Evolutionary conservation across 2,888 invertebrate species (phyloP).

Genomic region (Osedax fenrisi): DNA sequence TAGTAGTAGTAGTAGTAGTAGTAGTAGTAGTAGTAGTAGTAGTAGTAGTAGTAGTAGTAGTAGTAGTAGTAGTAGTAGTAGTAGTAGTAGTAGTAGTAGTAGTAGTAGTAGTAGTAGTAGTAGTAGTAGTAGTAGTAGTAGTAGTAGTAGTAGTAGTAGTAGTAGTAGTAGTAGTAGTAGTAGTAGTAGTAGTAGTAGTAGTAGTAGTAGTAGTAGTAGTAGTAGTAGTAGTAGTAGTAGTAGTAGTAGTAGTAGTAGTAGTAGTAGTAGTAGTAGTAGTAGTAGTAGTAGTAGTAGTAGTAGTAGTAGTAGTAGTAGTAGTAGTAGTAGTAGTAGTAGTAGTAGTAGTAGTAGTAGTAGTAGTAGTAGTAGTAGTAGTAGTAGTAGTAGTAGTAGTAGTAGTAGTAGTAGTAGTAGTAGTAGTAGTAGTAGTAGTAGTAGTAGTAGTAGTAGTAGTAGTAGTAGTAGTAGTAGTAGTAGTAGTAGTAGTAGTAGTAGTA

Average conservation of each 20-base stretch:
- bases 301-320: slow-evolving; percentile 4
- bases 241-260: slow-evolving; percentile 5
- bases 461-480: slow-evolving; percentile 14
- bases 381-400: background rate
- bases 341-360: slow-evolving; percentile 8
- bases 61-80: background rate
- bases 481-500: slow-evolving; percentile 12
- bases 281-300: slow-evolving; percentile 8
- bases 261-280: slow-evolving; percentile 14
- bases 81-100: background rate
- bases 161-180: slow-evolving; percentile 8
- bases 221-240: slow-evolving; percentile 6
- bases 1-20: slow-evolving; percentile 8
- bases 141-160: slow-evolving; percentile 12
- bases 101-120: slow-evolving; percentile 8
- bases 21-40: slow-evolving; percentile 4
- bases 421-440: slow-evolving; percentile 8
- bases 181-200: slow-evolving; percentile 6
- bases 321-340: background rate
- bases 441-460: slow-evolving; percentile 15
- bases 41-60: slow-evolving; percentile 5
- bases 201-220: background rate
- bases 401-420: slow-evolving; percentile 15
- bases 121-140: slow-evolving; percentile 12
- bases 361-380: background rate